Evolutionary conservation across 2,113 vertebrate species (phyloP).

Genomic region (Dicentrarchus labrax): DNA sequence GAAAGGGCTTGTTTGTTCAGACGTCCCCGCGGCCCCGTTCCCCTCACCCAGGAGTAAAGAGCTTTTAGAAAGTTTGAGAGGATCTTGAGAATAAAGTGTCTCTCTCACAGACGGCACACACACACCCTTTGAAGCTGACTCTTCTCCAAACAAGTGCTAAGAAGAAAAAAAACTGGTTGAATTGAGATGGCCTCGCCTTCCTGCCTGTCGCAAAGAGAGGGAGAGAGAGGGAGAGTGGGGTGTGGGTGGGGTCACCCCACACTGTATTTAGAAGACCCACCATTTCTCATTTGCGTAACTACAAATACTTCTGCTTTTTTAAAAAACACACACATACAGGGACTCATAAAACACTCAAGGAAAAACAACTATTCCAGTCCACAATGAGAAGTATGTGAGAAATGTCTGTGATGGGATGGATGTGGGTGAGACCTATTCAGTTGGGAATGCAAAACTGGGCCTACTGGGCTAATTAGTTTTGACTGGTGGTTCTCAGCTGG

Average conservation of each 20-base stretch:
- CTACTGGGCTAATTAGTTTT: constrained; percentile 45
- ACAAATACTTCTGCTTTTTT: constrained; percentile 3
- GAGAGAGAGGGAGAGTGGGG: background rate
- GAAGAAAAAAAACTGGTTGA: constrained; percentile 3
- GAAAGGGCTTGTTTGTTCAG: constrained; percentile 69
- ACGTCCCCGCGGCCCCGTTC: constrained; percentile 38
- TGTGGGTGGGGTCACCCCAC: constrained; percentile 28
- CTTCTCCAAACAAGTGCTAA: constrained; percentile 52
- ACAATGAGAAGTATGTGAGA: constrained; percentile 73
- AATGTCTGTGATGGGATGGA: constrained; percentile 64
- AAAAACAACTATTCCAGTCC: constrained; percentile 58
- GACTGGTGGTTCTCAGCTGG: constrained; percentile 37
- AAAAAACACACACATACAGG: background rate
- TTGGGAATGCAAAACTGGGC: constrained; percentile 53
- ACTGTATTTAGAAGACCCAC: constrained; percentile 5
- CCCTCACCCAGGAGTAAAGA: constrained; percentile 54
- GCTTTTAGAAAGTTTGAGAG: constrained; percentile 61
- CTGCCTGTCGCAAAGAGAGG: background rate
- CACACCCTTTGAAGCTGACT: constrained; percentile 42
- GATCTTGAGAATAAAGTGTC: constrained; percentile 39
- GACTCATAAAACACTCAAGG: constrained; percentile 45
- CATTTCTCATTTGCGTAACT: background rate
- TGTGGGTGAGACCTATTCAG: constrained; percentile 46
- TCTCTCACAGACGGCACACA: constrained; percentile 13
- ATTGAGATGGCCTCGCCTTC: constrained; percentile 5